Percentiles rank a stretch among this genome's conserved stretches.
Evolutionary conservation across 92 coral and sea anemone species (phyloP).

Genomic region (Porites lobata): DNA sequence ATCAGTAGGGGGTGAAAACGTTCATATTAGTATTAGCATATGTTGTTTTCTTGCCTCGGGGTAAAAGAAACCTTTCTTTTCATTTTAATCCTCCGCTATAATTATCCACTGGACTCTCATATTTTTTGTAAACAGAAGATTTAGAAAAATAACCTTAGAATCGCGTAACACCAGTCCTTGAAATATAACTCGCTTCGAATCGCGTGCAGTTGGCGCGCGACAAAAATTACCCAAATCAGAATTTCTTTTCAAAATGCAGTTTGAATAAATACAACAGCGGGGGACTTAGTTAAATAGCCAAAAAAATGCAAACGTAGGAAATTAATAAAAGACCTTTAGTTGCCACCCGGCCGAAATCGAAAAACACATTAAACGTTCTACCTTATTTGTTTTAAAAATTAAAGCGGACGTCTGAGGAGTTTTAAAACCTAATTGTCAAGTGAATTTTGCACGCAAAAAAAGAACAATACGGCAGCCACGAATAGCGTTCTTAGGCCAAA

Average conservation of each 20-base stretch:
- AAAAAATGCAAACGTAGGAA: constrained; percentile 25
- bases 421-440: constrained; percentile 42
- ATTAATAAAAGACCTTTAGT: constrained; percentile 20
- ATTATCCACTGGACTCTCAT: constrained; percentile 21
- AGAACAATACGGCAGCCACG: constrained; percentile 36
- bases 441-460: constrained; percentile 32
- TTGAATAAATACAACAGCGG: constrained; percentile 48
- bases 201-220: neutral
- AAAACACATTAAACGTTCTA: neutral
- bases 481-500: constrained; percentile 54
- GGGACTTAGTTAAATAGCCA: constrained; percentile 28
- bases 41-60: constrained; percentile 51
- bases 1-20: constrained; percentile 40
- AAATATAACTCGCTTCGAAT: neutral
- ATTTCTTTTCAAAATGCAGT: constrained; percentile 28
- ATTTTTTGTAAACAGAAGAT: constrained; percentile 8
- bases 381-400: neutral
- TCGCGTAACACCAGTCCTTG: neutral
- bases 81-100: constrained; percentile 34
- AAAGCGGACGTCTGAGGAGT: neutral
- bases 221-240: constrained; percentile 16
- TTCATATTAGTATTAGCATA: constrained; percentile 32
- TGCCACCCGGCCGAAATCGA: neutral
- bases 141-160: constrained; percentile 1
- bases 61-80: constrained; percentile 36